These are phyloP conservation scores for Hyperoplus immaculatus DNA, from an alignment of 2,797 vertebrate genomes.

Conservation along the genomic window DNA sequence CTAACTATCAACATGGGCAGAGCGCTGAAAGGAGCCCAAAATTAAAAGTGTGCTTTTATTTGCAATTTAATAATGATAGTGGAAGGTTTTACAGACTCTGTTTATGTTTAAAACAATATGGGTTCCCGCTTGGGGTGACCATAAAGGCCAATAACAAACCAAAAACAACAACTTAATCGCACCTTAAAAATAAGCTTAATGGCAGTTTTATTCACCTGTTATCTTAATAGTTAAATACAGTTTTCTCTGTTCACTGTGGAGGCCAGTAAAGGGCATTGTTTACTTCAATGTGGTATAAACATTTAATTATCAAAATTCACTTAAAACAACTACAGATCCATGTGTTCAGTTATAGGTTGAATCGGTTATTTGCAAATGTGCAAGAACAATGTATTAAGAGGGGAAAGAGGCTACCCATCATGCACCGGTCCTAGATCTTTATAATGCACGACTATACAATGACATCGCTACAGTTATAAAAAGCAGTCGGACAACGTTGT, in stretches of 20 bases:
- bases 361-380: too few relatives aligned
- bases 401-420: too few relatives aligned
- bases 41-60: background rate
- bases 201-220: background rate
- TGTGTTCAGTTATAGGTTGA: too few relatives aligned
- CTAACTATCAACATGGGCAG: background rate
- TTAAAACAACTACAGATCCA: background rate
- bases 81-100: background rate
- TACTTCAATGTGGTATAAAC: background rate
- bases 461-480: background rate
- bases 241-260: background rate
- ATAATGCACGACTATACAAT: too few relatives aligned
- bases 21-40: background rate
- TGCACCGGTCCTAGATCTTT: background rate
- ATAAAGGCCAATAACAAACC: background rate
- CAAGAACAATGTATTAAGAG: too few relatives aligned
- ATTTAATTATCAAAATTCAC: background rate
- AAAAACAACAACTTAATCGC: background rate
- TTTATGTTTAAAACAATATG: background rate
- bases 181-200: background rate
- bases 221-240: background rate
- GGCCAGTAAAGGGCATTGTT: too few relatives aligned
- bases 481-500: background rate
- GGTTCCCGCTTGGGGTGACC: background rate
- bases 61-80: too few relatives aligned